These are phyloP conservation scores for Mesocricetus auratus DNA, from an alignment of 2,113 vertebrate genomes.

Conservation along the genomic window DNA sequence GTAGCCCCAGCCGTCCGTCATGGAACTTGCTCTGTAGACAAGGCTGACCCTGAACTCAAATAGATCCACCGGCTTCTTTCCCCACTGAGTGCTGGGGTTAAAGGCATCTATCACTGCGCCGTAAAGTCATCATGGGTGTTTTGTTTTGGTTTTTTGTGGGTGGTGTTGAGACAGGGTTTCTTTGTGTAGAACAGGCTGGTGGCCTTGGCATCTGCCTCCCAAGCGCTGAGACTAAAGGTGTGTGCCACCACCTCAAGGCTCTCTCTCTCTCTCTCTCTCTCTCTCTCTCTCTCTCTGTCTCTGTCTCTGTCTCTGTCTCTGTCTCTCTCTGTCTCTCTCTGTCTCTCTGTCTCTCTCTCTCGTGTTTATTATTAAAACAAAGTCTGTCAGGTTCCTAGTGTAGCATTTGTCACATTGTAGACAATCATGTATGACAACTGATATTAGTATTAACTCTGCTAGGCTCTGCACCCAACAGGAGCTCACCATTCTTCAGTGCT, in stretches of 20 bases:
- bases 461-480: not conserved
- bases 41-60: not conserved
- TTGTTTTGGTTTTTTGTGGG: not conserved
- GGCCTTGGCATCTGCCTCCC: no score
- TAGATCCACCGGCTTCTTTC: not conserved
- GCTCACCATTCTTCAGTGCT: not conserved
- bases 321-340: no score
- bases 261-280: no score
- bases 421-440: not conserved
- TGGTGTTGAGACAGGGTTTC: no score
- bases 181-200: no score
- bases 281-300: no score
- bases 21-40: not conserved
- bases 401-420: not conserved
- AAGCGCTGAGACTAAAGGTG: no score
- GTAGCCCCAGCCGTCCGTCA: not conserved
- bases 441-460: not conserved
- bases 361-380: not conserved
- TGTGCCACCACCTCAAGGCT: no score
- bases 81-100: not conserved
- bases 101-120: not conserved
- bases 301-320: no score
- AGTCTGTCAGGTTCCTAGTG: not conserved
- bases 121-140: not conserved
- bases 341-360: no score